Percentiles rank a stretch among this genome's conserved stretches.
phyloP scores from a whole-genome alignment of 1,140 invertebrate genomes.

The Drosophila chauvacae region DNA sequence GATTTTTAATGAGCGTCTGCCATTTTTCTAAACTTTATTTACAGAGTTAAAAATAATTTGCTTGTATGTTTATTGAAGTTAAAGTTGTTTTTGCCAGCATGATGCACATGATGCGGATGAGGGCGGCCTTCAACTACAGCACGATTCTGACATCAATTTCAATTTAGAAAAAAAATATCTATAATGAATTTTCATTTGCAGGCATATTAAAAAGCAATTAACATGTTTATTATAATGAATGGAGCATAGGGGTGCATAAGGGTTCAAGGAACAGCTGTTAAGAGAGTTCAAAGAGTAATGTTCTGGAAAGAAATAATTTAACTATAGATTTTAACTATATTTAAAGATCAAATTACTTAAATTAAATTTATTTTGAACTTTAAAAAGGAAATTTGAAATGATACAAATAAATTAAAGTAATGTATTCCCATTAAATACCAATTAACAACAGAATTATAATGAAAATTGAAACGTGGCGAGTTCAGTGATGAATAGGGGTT shows the following conservation, averaged over 20 bases:
- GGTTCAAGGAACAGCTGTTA: conserved; percentile 29
- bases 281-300: conserved; percentile 1
- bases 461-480: conserved; percentile 1
- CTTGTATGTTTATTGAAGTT: conserved; percentile 23
- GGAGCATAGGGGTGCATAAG: neutral
- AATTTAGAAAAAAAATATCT: conserved; percentile 30
- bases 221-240: conserved; percentile 34
- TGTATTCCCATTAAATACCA: conserved; percentile 42
- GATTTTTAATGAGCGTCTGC: conserved; percentile 47
- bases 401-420: neutral
- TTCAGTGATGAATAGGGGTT: conserved; percentile 4
- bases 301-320: too few relatives aligned
- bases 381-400: neutral
- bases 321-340: neutral
- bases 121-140: conserved; percentile 57
- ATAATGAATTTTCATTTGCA: conserved; percentile 17
- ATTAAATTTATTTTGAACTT: neutral
- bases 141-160: conserved; percentile 66
- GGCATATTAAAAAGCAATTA: conserved; percentile 70
- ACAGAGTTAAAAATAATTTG: conserved; percentile 32
- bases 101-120: conserved; percentile 10
- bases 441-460: conserved; percentile 47
- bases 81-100: conserved; percentile 13
- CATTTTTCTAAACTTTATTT: conserved; percentile 48
- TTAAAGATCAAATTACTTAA: neutral